Conservation (phyloP, 2,113 vertebrate genomes). For the Catharus fuscescens region DNA sequence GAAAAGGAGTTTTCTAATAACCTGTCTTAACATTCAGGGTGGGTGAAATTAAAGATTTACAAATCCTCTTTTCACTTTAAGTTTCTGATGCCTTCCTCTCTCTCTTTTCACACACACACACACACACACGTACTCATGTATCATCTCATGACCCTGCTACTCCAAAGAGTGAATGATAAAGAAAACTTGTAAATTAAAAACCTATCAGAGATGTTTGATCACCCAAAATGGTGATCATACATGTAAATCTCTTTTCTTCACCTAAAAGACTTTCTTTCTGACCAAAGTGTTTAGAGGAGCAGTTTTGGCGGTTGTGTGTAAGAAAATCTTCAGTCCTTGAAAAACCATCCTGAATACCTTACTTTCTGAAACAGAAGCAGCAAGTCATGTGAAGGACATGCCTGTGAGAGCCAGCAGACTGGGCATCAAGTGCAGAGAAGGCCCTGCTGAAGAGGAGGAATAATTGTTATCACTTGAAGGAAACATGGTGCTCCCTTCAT, state of each 20-base stretch:
- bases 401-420: not conserved
- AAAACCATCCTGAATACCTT: not conserved
- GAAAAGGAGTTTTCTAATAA: not conserved
- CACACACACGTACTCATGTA: rapidly evolving
- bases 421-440: not conserved
- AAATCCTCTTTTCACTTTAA: not conserved
- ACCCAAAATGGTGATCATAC: not conserved
- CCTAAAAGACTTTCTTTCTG: not conserved
- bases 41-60: not conserved
- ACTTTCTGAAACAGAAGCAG: not conserved
- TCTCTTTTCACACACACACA: not conserved
- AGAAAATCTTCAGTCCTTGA: not conserved
- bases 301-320: not conserved
- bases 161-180: not conserved
- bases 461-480: rapidly evolving
- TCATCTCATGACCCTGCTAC: not conserved
- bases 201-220: not conserved
- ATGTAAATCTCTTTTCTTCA: not conserved
- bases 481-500: not conserved
- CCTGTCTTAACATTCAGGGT: not conserved
- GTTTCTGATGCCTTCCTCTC: not conserved
- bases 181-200: not conserved
- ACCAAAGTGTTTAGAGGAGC: not conserved
- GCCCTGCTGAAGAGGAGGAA: not conserved
- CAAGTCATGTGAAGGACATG: not conserved